A percentile compares a stretch with the other conserved stretches of the same genome.
phyloP scores from a whole-genome alignment of 2,797 vertebrate species.

The Liparis tanakae region DNA sequence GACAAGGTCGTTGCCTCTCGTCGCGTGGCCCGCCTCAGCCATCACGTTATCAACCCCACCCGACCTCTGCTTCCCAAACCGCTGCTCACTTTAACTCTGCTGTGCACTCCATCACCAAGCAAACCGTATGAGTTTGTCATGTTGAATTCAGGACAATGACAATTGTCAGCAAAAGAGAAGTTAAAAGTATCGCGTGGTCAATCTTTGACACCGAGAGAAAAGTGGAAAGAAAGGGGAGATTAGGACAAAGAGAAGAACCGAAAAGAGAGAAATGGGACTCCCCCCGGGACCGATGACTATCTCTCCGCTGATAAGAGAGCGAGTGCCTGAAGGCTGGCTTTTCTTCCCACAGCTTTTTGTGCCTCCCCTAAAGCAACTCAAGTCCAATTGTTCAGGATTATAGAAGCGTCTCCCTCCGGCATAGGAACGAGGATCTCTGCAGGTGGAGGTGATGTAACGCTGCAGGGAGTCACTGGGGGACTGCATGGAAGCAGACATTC shows the following conservation, averaged over 20 bases:
- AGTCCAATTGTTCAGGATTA: conserved; percentile 65
- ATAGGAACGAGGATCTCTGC: conserved; percentile 60
- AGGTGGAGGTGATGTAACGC: conserved; percentile 62
- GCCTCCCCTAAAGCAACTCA: conserved; percentile 60
- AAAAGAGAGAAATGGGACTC: conserved; percentile 62
- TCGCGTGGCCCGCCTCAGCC: conserved; percentile 33
- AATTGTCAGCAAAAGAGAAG: conserved; percentile 22
- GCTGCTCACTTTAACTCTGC: conserved; percentile 19
- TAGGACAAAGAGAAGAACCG: conserved; percentile 38
- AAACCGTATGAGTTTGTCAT: conserved; percentile 24
- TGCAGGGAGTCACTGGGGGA: conserved; percentile 38
- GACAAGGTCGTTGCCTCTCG: conserved; percentile 51
- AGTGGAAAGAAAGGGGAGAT: conserved; percentile 44
- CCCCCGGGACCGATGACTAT: conserved; percentile 70
- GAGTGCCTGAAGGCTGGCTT: conserved; percentile 68
- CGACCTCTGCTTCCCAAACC: conserved; percentile 21
- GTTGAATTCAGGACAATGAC: conserved; percentile 32
- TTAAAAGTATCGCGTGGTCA: conserved; percentile 28
- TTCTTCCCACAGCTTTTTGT: conserved; percentile 72
- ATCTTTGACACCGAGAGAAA: conserved; percentile 40
- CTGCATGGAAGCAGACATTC: conserved; percentile 24
- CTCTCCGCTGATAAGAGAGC: conserved; percentile 69
- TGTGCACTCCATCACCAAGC: conserved; percentile 19
- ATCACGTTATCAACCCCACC: conserved; percentile 62
- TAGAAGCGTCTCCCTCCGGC: conserved; percentile 63